Base-by-base conservation (phyloP, 2,888 invertebrate species). In the Philaethria dido region DNA sequence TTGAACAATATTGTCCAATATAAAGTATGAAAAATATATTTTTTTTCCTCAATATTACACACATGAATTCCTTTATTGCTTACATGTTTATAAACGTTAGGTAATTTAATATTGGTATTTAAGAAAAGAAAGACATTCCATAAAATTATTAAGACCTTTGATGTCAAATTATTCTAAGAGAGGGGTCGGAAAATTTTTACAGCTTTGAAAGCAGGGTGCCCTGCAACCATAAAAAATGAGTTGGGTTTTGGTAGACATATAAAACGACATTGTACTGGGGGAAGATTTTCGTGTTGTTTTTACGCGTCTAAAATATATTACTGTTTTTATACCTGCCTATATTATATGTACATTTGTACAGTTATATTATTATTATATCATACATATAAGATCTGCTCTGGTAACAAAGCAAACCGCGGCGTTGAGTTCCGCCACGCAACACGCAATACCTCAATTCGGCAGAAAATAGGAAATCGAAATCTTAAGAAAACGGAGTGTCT, bases 111-210 rank as follows among this genome's bases (percentile, higher is more conserved):
- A 67, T 70, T 64, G 22, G 39, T 55, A 64, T 69, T 62, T 64
- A 69, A 68, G 69, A 68, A 72, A 71, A 74, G 72, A 72, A 70
- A 68, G 66, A 64, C 69, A 39, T 55, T 61, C 59, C 69, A 47
- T 62, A 68, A 69, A 72, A 68, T 70, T 72, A 71, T 74, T 70
- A 69, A 73, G 68, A 69, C 69, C 72, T 72, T 71, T 73, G 73
- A 73, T 70, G 73, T 72, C 72, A 68, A 72, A 69, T 72, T 68
- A 72, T 69, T 67, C 69, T 66, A 67, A 73, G 69, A 63, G 70
- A 72, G 72, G 74, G 74, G 68, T 62, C 67, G 74, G 68, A 64
- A 67, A 68, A 55, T 70, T 72, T 72, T 74, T 73, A 75, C 70
- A 73, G 68, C 72, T 74, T 72, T 70, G 67, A 66, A 73, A 74